Conservation (phyloP, 2,888 invertebrate genomes). For the Erpobdella octoculata region DNA sequence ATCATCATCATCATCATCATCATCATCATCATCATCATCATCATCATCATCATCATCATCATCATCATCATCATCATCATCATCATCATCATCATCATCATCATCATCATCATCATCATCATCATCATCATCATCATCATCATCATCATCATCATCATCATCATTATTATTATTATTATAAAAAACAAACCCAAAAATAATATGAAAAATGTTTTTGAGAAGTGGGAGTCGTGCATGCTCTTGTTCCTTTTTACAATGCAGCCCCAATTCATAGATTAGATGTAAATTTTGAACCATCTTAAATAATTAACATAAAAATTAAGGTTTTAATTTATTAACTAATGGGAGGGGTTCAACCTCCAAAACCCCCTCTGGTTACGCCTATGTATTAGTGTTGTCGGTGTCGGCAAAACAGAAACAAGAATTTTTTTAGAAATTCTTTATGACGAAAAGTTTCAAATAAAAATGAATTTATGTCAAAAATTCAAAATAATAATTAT, state of each 20-base stretch:
- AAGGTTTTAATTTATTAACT: background rate
- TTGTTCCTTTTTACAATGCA: too few relatives aligned
- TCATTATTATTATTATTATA: background rate
- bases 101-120: background rate
- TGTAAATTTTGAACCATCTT: too few relatives aligned
- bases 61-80: constrained; percentile 4
- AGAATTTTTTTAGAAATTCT: too few relatives aligned
- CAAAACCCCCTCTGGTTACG: background rate
- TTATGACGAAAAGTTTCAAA: too few relatives aligned
- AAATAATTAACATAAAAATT: too few relatives aligned
- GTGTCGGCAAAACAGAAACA: too few relatives aligned
- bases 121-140: constrained; percentile 7
- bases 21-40: constrained; percentile 14
- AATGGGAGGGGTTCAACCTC: background rate
- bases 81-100: background rate
- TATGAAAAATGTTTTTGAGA: too few relatives aligned
- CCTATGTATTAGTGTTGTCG: too few relatives aligned
- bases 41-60: constrained; percentile 3
- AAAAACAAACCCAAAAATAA: background rate
- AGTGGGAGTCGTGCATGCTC: too few relatives aligned
- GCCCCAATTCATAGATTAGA: too few relatives aligned
- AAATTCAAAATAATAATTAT: too few relatives aligned
- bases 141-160: background rate
- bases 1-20: background rate
- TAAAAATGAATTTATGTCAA: too few relatives aligned